Conservation (phyloP, 1,140 invertebrate species). For the Mizuhopecten yessoensis region DNA sequence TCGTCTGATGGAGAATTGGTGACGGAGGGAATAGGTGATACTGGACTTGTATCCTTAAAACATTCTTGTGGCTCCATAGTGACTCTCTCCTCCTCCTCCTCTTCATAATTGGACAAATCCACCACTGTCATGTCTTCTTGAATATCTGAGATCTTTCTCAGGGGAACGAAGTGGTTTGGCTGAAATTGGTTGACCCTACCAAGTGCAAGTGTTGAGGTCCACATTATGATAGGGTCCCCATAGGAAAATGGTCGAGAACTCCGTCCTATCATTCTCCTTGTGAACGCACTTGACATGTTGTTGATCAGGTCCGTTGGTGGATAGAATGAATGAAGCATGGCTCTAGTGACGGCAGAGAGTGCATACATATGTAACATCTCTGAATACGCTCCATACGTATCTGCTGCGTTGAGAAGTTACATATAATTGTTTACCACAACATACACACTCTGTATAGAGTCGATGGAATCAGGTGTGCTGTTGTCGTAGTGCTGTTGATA, state of each 20-base stretch:
- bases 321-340: not conserved
- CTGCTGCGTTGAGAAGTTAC: not conserved
- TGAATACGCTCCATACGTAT: not conserved
- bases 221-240: not conserved
- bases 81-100: too few relatives aligned
- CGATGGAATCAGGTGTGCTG: too few relatives aligned
- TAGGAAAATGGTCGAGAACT: not conserved
- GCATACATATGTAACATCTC: not conserved
- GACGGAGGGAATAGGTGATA: too few relatives aligned
- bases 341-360: not conserved
- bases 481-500: constrained; percentile 4
- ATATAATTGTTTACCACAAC: too few relatives aligned
- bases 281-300: not conserved
- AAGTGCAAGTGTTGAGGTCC: not conserved
- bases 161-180: too few relatives aligned
- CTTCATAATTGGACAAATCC: too few relatives aligned
- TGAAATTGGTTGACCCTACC: not conserved
- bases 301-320: not conserved
- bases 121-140: too few relatives aligned
- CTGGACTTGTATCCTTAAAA: too few relatives aligned
- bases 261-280: not conserved
- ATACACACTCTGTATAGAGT: not conserved
- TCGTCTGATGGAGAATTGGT: too few relatives aligned
- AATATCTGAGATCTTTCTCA: too few relatives aligned
- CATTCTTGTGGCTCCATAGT: too few relatives aligned